Evolutionary conservation across 2,888 invertebrate genomes (phyloP), one percentile per base, ranked within the genome.

Genomic region (Nebria brevicollis): DNA sequence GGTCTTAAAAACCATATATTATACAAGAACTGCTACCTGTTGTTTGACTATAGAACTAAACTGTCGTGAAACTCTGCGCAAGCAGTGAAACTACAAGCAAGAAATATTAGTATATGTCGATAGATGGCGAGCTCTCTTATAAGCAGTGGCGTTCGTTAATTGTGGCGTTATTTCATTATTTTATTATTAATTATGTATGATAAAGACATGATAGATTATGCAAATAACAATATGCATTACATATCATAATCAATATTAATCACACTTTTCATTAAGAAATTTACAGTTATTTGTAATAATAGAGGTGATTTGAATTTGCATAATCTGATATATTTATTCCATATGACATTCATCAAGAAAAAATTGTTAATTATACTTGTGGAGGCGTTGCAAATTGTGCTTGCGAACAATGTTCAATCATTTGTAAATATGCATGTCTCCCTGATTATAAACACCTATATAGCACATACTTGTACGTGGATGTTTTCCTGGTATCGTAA

Each of bases 211-310:
- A 73, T 73, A 41, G 26, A 41, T 66, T 66, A 76, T 41, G 8
- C 42, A 20, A 41, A 76, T 76, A 41, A 15, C 54, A 72, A n/a
- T 77, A 77, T 77, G 15, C 72, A 72, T 77, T 77, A 25, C 65
- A 15, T 43, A 13, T 72, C n/a, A 15, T 1, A 77, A 72, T 77
- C 25, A 77, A 72, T 26, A 77, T 26, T n/a, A 66, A 34, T 72
- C 25, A 54, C 70, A 41, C 42, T 77, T 68, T 20, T 72, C 11
- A 72, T 72, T 72, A 70, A 10, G 4, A 77, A 77, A 11, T 26
- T 26, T 41, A 72, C 64, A 77, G 64, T 72, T 72, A 72, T 64
- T 15, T 77, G 34, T 8, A 15, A 70, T 72, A 77, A 54, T 64
- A 77, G 34, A 34, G 54, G 72, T 64, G 77, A 34, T 26, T 65